Percentiles rank a stretch among this genome's conserved stretches.
Conservation (phyloP, 1,140 invertebrate species). For the Melipona quadrifasciata region DNA sequence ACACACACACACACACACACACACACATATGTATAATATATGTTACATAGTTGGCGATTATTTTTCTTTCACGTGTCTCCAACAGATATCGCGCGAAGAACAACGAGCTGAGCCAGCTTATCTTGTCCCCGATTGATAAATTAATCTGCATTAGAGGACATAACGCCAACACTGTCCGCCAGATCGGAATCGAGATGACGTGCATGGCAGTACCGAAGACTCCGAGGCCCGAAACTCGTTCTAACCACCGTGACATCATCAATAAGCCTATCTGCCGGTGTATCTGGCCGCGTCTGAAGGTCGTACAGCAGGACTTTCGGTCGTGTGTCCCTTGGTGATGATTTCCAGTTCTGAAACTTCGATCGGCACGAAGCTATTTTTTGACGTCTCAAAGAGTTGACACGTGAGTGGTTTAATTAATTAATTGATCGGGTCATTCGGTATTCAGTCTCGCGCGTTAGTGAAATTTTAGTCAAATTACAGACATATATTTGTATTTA, state of each 20-base stretch:
- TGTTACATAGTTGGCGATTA: not conserved
- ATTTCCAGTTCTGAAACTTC: no score
- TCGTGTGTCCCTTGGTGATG: no score
- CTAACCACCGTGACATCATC: slow-evolving; percentile 54
- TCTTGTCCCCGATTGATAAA: slow-evolving; percentile 60
- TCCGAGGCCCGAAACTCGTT: not conserved
- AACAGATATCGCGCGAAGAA: slow-evolving; percentile 37
- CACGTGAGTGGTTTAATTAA: no score
- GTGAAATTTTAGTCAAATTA: no score
- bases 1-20: no score
- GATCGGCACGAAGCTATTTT: no score
- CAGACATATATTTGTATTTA: no score
- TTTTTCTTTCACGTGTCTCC: slow-evolving; percentile 23
- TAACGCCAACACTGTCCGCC: slow-evolving; percentile 45
- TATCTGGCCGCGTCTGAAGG: slow-evolving; percentile 49
- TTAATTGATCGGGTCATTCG: no score
- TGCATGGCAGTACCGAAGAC: slow-evolving; percentile 32
- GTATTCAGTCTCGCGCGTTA: no score
- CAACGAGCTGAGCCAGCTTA: slow-evolving; percentile 35
- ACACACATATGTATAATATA: no score
- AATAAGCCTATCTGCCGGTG: slow-evolving; percentile 53
- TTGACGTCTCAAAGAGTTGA: no score
- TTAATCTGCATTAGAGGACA: slow-evolving; percentile 66
- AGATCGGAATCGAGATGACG: slow-evolving; percentile 40
- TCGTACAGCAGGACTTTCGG: not conserved